A percentile compares a stretch with the other conserved stretches of the same genome.
Conservation (phyloP, 2,113 vertebrate species). For the Laterallus jamaicensis region DNA sequence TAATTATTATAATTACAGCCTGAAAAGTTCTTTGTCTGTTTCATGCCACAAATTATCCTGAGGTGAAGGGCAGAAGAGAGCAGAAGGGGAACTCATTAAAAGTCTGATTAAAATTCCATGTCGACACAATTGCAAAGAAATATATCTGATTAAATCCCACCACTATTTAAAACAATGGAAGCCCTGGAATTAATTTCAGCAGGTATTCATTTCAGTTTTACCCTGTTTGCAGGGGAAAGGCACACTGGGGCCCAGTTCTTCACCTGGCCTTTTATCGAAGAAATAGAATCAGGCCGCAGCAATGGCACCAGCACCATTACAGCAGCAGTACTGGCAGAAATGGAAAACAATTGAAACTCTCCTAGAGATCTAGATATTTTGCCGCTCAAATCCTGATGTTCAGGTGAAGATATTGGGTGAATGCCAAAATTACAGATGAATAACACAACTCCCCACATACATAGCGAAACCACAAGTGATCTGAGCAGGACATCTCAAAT, state of each 20-base stretch:
- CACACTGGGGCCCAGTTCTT: neutral
- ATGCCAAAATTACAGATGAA: neutral
- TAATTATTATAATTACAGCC: constrained; percentile 41
- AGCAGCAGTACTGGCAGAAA: neutral
- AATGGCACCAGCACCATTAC: neutral
- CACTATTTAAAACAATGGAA: constrained; percentile 10
- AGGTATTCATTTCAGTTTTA: neutral
- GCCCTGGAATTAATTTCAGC: neutral
- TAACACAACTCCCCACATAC: neutral
- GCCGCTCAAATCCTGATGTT: neutral
- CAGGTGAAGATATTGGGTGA: neutral
- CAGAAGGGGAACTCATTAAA: constrained; percentile 60
- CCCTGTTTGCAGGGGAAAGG: neutral
- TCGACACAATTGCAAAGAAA: constrained; percentile 42
- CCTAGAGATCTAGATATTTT: neutral
- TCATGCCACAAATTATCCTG: constrained; percentile 12
- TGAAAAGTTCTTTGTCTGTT: constrained; percentile 50
- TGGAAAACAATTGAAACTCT: neutral
- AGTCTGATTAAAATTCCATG: constrained; percentile 54
- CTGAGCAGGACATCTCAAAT: neutral
- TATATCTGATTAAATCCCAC: neutral
- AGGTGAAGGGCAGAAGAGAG: constrained; percentile 46
- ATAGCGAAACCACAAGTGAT: neutral
- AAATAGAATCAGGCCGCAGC: neutral
- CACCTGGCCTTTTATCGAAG: neutral